Percentiles rank a stretch among this genome's conserved stretches.
These are phyloP conservation scores for Phocoena sinus DNA, from an alignment of 2,113 vertebrate genomes.

Conservation along the genomic window DNA sequence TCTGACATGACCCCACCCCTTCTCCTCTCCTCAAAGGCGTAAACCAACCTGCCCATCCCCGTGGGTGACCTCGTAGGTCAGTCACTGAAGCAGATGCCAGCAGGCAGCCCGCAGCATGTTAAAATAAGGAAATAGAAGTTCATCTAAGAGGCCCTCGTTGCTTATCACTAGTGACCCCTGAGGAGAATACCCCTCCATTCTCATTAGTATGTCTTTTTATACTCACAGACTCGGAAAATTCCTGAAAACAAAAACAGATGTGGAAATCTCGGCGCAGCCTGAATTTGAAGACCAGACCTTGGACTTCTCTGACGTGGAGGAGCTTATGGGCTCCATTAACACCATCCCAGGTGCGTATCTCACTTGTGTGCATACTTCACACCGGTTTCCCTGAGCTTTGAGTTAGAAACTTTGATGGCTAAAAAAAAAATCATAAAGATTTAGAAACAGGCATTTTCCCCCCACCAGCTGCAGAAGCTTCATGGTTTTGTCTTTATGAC, in stretches of 20 bases:
- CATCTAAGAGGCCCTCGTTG: not conserved
- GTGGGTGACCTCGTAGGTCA: no score
- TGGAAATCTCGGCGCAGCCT: conserved; percentile 82
- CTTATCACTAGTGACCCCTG: not conserved
- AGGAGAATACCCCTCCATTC: not conserved
- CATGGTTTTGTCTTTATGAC: not conserved
- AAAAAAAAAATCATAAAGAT: not conserved
- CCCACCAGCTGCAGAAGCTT: not conserved
- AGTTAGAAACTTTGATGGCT: not conserved
- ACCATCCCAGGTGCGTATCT: conserved; percentile 84
- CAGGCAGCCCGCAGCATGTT: not conserved
- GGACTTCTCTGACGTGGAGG: conserved; percentile 90
- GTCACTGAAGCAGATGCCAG: not conserved
- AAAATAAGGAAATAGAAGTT: not conserved
- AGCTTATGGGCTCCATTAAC: conserved; percentile 92
- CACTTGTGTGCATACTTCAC: fast-evolving
- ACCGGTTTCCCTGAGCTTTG: no score
- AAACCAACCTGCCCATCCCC: not conserved
- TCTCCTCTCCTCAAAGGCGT: not conserved
- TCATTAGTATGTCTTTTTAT: not conserved
- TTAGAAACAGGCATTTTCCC: not conserved
- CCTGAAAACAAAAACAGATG: conserved; percentile 83
- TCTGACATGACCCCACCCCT: not conserved
- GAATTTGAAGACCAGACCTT: conserved; percentile 85
- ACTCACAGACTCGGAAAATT: conserved; percentile 86